A percentile compares a stretch with the other conserved stretches of the same genome.
Conservation (phyloP, 2,797 vertebrate genomes). For the Dermochelys coriacea region DNA sequence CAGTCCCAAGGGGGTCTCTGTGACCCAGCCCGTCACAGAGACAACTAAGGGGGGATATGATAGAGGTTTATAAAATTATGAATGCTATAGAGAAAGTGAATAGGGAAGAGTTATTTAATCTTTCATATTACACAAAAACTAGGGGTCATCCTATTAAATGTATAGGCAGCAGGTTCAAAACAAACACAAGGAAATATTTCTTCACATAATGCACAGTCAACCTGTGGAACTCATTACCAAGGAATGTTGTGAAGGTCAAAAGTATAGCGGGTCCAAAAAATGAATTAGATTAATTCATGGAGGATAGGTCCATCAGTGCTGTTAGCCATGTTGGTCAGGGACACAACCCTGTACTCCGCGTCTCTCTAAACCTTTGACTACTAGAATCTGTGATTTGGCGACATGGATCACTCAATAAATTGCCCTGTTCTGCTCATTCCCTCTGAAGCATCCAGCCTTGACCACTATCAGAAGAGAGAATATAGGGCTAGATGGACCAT, state of each 20-base stretch:
- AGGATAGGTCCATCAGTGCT: neutral
- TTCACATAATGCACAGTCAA: neutral
- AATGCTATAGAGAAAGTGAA: neutral
- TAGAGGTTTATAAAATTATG: neutral
- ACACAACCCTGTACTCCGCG: neutral
- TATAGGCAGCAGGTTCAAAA: neutral
- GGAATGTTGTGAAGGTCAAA: neutral
- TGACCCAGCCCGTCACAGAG: too few relatives aligned
- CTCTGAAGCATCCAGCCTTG: neutral
- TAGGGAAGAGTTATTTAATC: neutral
- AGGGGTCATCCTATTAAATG: neutral
- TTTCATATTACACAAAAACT: neutral
- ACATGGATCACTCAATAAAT: neutral
- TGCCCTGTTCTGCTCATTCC: neutral
- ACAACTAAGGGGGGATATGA: neutral
- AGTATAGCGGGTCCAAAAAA: neutral
- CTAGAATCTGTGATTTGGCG: neutral
- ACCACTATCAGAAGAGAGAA: neutral
- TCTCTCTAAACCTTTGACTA: neutral
- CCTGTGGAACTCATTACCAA: neutral
- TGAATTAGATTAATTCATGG: neutral
- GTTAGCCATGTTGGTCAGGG: neutral
- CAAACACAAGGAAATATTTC: neutral
- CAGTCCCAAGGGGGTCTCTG: too few relatives aligned
- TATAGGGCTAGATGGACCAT: neutral